These are phyloP conservation scores for Pseudomyrmex pallidus DNA, from an alignment of 1,140 invertebrate genomes.

Conservation along the genomic window DNA sequence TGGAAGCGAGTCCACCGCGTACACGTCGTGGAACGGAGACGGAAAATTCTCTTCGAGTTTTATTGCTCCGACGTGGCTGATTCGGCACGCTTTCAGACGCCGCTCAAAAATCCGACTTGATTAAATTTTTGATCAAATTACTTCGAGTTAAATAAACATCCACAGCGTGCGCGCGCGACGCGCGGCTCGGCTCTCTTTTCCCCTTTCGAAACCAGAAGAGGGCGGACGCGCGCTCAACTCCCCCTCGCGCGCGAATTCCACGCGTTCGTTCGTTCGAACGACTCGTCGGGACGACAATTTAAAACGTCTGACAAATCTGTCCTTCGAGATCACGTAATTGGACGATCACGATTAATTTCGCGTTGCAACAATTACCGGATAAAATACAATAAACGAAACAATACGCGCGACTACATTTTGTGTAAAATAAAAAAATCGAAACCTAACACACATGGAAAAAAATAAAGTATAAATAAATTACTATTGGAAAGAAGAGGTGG, in stretches of 20 bases:
- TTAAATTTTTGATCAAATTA: slow-evolving; percentile 86
- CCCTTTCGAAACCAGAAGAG: slow-evolving; percentile 19
- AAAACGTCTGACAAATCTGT: slow-evolving; percentile 72
- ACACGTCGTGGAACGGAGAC: slow-evolving; percentile 11
- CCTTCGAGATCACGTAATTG: slow-evolving; percentile 14
- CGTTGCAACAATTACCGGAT: not conserved
- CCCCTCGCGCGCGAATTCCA: slow-evolving; percentile 76
- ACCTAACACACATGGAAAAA: no score
- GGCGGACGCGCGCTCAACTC: slow-evolving; percentile 26
- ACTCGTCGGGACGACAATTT: slow-evolving; percentile 66
- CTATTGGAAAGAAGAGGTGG: not conserved
- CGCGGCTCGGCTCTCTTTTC: slow-evolving; percentile 60
- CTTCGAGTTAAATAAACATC: slow-evolving; percentile 85
- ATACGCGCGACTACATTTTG: no score
- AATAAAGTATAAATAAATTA: no score
- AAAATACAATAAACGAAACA: no score
- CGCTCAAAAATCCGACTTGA: slow-evolving; percentile 85
- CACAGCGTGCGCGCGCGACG: slow-evolving; percentile 62
- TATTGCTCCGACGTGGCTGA: slow-evolving; percentile 79
- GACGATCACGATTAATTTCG: not conserved
- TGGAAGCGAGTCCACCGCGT: not conserved
- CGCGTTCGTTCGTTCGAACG: slow-evolving; percentile 76
- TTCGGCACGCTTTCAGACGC: slow-evolving; percentile 80
- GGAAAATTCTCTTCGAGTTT: slow-evolving; percentile 79
- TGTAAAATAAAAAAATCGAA: no score